Base-by-base conservation (phyloP, 2,797 vertebrate species). In the Pygocentrus nattereri region DNA sequence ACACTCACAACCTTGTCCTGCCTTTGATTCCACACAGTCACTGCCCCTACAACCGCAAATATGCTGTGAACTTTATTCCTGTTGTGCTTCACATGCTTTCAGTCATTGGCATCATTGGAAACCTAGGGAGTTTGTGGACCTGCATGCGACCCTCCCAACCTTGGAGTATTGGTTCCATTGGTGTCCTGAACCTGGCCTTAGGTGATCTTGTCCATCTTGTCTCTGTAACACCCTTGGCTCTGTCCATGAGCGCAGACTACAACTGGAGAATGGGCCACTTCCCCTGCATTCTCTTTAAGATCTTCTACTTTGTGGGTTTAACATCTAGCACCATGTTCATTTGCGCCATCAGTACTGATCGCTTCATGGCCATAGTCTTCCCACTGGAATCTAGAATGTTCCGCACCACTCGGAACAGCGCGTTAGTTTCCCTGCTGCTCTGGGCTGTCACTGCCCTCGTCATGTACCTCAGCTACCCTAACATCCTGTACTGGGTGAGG, bases 311-410 rank as follows among this genome's bases (percentile, higher is more conserved):
- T 16, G 64, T 69, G 16, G 85, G 86, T 21, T 68, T 88, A 77
- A 88, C 88, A 0, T 86, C 88, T 25, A 85, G 84, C 78, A 87
- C 87, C 64, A 84, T 88, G 83, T 88, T 87, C 68, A 87, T 89
- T 65, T 88, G 87, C 0, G 61, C 85, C 30, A 79, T 86, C 65
- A 88, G 87, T 54, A 31, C 30, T 0, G 88, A 88, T 72, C 83
- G 83, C 34, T 88, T 88, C 52, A 61, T 86, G 25, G 85, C 86
- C 25, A 84, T 89, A 4, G 70, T 86, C 19, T 88, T 87, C 72
- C 83, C 85, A 10, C 73, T 89, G 44, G 78, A 87, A 71, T 84
- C 85, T 3, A 49, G 84, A 49, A 72, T 85, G 74, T 54, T 89
- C 50, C 82, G 85, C 13, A 88, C 86, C 0, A 74, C 69, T 1